Conservation (phyloP, 2,113 vertebrate genomes). For the Gallinago paraguaiae region DNA sequence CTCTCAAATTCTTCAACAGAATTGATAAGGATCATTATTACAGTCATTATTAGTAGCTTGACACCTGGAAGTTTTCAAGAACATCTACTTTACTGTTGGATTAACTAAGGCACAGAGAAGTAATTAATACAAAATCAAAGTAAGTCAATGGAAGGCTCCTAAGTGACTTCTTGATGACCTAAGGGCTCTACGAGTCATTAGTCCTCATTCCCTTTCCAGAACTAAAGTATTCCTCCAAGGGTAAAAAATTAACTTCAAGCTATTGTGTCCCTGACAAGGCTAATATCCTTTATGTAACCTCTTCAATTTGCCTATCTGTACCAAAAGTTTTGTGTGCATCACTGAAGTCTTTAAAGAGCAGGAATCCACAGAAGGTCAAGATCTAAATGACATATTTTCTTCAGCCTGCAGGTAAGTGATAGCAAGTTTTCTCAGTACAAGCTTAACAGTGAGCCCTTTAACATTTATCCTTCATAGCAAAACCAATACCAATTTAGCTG, state of each 20-base stretch:
- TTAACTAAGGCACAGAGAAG: not conserved
- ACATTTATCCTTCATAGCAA: slow-evolving; percentile 26
- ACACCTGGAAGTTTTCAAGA: not conserved
- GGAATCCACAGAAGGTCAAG: not conserved
- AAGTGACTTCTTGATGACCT: slow-evolving; percentile 3
- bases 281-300: not conserved
- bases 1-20: not conserved
- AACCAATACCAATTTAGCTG: not conserved
- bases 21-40: not conserved
- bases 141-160: not conserved
- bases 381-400: not conserved
- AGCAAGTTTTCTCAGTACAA: not conserved
- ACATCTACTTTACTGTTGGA: not conserved
- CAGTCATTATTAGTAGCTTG: not conserved
- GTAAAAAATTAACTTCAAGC: not conserved
- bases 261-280: not conserved
- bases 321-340: not conserved
- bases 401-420: not conserved
- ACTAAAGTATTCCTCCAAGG: not conserved
- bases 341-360: not conserved
- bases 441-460: not conserved
- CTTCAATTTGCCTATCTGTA: not conserved
- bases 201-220: not conserved
- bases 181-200: not conserved
- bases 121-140: not conserved